A percentile compares a stretch with the other conserved stretches of the same genome.
phyloP scores from a whole-genome alignment of 2,888 invertebrate species.

The Bombylius discolor region DNA sequence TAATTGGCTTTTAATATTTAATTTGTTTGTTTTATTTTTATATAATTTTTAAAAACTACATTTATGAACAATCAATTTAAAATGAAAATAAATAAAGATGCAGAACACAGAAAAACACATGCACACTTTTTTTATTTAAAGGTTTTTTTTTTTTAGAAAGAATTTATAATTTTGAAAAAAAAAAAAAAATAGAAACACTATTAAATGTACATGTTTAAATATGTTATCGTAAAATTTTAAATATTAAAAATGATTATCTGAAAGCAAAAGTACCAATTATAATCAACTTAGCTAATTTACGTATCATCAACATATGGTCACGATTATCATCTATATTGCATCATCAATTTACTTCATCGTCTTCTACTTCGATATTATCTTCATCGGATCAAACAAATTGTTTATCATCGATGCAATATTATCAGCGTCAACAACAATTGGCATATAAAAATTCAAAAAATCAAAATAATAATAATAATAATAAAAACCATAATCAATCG shows the following conservation, averaged over 20 bases:
- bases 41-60: too few relatives aligned
- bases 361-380: background rate
- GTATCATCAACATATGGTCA: conserved; percentile 16
- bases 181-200: too few relatives aligned
- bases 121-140: too few relatives aligned
- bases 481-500: background rate
- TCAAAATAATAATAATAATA: background rate
- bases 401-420: conserved; percentile 2
- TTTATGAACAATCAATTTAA: too few relatives aligned
- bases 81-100: too few relatives aligned
- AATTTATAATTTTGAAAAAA: too few relatives aligned
- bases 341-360: background rate
- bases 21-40: too few relatives aligned
- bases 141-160: too few relatives aligned
- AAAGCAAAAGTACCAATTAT: conserved; percentile 17
- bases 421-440: background rate
- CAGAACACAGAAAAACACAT: too few relatives aligned
- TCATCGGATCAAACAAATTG: conserved; percentile 1
- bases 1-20: too few relatives aligned
- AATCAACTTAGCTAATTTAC: conserved; percentile 19
- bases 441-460: background rate
- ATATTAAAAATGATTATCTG: background rate
- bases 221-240: too few relatives aligned
- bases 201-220: too few relatives aligned
- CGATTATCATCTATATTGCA: background rate